Evolutionary conservation across 1,140 invertebrate genomes (phyloP).

Genomic region (Drosophila pruinosa): DNA sequence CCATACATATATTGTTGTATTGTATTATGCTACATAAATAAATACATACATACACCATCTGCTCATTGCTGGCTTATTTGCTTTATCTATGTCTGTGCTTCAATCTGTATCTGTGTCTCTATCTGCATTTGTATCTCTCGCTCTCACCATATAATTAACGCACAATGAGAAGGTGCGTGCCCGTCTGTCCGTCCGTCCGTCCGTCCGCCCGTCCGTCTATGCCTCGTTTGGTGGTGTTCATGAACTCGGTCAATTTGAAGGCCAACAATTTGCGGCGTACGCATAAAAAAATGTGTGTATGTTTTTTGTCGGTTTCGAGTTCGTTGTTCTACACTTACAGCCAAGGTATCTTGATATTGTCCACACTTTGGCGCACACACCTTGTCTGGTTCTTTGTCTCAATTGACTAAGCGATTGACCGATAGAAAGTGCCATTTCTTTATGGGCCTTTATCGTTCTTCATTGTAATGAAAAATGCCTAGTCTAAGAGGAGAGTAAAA

Average conservation of each 20-base stretch:
- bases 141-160: constrained; percentile 75
- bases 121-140: constrained; percentile 28
- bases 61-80: constrained; percentile 46
- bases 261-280: constrained; percentile 77
- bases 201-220: constrained; percentile 13
- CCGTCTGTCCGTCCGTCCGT: constrained; percentile 12
- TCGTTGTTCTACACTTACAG: constrained; percentile 23
- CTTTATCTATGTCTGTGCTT: constrained; percentile 35
- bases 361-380: background rate
- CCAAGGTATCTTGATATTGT: background rate
- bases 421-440: no score
- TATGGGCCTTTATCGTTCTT: no score
- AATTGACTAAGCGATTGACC: background rate
- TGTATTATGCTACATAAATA: no score
- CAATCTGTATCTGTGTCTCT: constrained; percentile 7
- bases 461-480: no score
- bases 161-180: constrained; percentile 77
- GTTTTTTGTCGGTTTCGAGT: constrained; percentile 31
- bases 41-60: no score
- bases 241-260: constrained; percentile 79
- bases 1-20: background rate
- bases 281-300: constrained; percentile 54
- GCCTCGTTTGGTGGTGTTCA: constrained; percentile 54
- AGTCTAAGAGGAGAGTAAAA: no score
- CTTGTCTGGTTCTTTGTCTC: background rate